Conservation (phyloP, 2,113 vertebrate genomes). For the Todiramphus chloris region DNA sequence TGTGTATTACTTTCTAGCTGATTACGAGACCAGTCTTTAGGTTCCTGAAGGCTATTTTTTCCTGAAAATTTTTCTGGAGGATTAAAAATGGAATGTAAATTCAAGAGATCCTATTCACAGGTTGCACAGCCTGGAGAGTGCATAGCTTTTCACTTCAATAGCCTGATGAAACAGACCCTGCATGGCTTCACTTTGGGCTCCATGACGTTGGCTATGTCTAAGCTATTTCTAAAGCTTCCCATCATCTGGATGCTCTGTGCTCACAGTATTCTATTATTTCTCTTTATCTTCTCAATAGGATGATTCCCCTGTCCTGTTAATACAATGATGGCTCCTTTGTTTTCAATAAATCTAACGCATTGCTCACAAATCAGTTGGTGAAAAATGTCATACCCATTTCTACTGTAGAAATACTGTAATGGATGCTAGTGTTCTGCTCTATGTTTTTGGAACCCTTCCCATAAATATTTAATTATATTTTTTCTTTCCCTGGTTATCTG, state of each 20-base stretch:
- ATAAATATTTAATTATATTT: slow-evolving; percentile 1
- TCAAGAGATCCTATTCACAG: neutral
- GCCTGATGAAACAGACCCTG: neutral
- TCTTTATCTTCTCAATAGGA: neutral
- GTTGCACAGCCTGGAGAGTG: neutral
- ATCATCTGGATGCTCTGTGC: neutral
- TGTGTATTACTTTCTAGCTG: neutral
- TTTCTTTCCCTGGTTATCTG: neutral
- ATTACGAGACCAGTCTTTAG: neutral
- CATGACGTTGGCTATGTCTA: accelerated
- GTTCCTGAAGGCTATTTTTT: neutral
- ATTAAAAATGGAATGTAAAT: neutral
- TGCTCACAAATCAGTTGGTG: neutral
- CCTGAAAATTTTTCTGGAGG: neutral
- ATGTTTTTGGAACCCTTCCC: neutral
- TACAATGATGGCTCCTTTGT: neutral
- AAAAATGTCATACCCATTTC: neutral
- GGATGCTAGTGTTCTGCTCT: neutral
- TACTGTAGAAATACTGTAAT: neutral
- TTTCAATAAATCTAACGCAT: neutral
- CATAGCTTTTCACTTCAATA: neutral
- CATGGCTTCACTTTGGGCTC: neutral
- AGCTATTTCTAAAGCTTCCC: neutral
- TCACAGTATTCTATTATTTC: neutral
- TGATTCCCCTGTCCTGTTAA: neutral